Evolutionary conservation across 2,888 invertebrate genomes (phyloP).

Genomic region (Ichneumon xanthorius): DNA sequence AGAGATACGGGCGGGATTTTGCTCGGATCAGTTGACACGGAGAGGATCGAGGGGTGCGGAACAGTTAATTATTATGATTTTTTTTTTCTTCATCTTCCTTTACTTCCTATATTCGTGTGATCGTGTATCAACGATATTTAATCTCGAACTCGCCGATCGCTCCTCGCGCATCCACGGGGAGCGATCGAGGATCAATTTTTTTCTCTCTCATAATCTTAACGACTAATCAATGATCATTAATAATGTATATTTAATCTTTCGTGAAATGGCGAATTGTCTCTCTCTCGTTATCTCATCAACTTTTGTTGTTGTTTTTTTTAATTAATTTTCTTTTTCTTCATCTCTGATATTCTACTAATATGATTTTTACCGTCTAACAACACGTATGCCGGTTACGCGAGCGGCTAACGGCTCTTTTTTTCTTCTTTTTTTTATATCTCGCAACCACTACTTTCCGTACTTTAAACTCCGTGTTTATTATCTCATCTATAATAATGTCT

Average conservation of each 20-base stretch:
- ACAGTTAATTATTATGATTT: conserved; percentile 60
- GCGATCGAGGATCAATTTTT: conserved; percentile 38
- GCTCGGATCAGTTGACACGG: conserved; percentile 55
- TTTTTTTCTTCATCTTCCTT: conserved; percentile 15
- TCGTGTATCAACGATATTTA: conserved; percentile 60
- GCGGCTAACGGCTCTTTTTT: conserved; percentile 25
- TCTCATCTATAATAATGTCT: conserved; percentile 64
- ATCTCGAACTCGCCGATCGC: conserved; percentile 43
- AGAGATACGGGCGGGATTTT: conserved; percentile 53
- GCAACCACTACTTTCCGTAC: conserved; percentile 45
- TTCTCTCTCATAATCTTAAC: conserved; percentile 45
- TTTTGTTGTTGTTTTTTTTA: conserved; percentile 39
- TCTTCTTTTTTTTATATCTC: conserved; percentile 1
- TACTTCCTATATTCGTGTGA: conserved; percentile 63
- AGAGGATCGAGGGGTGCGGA: conserved; percentile 61
- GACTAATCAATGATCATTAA: conserved; percentile 62
- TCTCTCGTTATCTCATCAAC: conserved; percentile 67
- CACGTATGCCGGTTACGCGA: conserved; percentile 39
- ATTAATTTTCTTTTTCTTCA: conserved; percentile 43
- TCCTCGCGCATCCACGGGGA: neutral
- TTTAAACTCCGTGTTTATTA: conserved; percentile 43
- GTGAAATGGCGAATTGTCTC: conserved; percentile 68
- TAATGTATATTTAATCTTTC: conserved; percentile 51
- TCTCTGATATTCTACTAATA: conserved; percentile 69
- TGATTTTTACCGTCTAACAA: conserved; percentile 44